Conservation (phyloP, 2,113 vertebrate species). For the Rhinoderma darwinii region DNA sequence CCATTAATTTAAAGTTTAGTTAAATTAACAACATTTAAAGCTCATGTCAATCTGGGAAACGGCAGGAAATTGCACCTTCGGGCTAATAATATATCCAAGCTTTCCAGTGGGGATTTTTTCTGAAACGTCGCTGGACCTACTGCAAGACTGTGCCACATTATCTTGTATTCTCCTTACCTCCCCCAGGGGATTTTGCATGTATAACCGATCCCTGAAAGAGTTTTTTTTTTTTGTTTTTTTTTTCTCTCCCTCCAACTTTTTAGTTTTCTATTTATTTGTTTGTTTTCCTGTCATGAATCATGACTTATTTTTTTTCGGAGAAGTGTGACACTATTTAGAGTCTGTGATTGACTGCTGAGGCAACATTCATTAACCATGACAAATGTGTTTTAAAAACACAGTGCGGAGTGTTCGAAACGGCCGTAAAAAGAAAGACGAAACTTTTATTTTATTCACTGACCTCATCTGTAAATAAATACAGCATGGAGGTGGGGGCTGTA, state of each 20-base stretch:
- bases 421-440: constrained; percentile 66
- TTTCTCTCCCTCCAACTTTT: constrained; percentile 3
- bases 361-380: constrained; percentile 86
- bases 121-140: constrained; percentile 72
- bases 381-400: constrained; percentile 84
- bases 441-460: constrained; percentile 79
- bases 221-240: constrained; percentile 82
- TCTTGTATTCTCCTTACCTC: constrained; percentile 83
- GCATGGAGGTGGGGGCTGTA: constrained; percentile 70
- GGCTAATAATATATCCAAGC: constrained; percentile 83
- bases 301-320: constrained; percentile 78
- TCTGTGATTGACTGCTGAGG: constrained; percentile 80
- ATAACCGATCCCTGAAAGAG: constrained; percentile 83
- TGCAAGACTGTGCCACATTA: constrained; percentile 81
- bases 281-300: constrained; percentile 89
- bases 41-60: constrained; percentile 83
- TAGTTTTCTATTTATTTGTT: constrained; percentile 89
- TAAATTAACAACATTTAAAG: constrained; percentile 89
- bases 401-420: constrained; percentile 83
- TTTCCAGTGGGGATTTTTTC: constrained; percentile 76
- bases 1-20: constrained; percentile 88
- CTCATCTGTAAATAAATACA: constrained; percentile 81
- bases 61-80: constrained; percentile 89
- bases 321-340: constrained; percentile 82
- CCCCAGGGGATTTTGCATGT: constrained; percentile 74